Conservation (phyloP, 2,113 vertebrate species). For the Terrapene triunguis region DNA sequence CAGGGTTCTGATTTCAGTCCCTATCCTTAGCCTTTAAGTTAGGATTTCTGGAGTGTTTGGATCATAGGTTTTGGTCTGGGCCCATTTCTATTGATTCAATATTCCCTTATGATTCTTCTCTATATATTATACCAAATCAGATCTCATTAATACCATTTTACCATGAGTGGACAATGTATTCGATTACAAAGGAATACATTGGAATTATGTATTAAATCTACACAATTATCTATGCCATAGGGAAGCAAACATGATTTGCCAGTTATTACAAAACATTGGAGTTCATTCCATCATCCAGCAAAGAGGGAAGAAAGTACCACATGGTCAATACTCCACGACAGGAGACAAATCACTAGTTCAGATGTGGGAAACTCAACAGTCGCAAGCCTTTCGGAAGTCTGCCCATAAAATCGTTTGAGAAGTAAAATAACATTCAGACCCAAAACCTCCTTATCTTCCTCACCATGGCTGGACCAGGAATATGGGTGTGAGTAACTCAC, state of each 20-base stretch:
- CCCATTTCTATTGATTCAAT: not conserved
- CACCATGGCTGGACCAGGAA: not conserved
- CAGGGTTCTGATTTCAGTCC: not conserved
- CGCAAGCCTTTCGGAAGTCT: not conserved
- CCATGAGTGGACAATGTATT: not conserved
- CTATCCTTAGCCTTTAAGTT: not conserved
- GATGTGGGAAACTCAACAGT: not conserved
- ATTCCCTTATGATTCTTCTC: not conserved
- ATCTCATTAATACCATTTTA: not conserved
- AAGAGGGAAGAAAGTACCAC: constrained; percentile 4
- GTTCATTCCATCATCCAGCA: constrained; percentile 8
- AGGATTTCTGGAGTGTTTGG: not conserved
- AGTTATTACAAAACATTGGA: constrained; percentile 38
- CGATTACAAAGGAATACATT: not conserved
- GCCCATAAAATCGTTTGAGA: not conserved
- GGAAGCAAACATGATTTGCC: constrained; percentile 54
- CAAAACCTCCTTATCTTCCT: not conserved
- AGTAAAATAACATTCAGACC: not conserved
- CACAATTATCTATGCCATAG: not conserved
- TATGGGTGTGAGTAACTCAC: not conserved
- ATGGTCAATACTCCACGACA: not conserved
- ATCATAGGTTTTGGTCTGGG: not conserved
- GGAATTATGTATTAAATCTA: not conserved
- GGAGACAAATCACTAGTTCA: constrained; percentile 27
- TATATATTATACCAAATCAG: not conserved